Conservation (phyloP, 2,797 vertebrate species). For the Enteromius mattozi region DNA sequence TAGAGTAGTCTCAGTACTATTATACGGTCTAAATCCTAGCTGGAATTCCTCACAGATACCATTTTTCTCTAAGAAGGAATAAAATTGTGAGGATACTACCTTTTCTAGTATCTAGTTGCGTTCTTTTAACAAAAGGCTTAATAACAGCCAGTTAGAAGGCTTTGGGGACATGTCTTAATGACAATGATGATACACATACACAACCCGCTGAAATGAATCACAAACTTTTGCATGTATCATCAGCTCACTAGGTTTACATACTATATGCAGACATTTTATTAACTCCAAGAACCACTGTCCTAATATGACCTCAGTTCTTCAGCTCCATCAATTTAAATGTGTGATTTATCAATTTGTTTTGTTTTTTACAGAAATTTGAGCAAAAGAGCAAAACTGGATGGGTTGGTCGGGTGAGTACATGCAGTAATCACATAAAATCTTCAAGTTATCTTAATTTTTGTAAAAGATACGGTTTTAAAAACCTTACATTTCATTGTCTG, state of each 20-base stretch:
- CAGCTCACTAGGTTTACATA: neutral
- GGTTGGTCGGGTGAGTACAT: slow-evolving; percentile 90
- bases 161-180: no score
- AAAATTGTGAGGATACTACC: no score
- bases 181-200: neutral
- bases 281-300: neutral
- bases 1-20: no score
- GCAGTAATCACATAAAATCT: neutral
- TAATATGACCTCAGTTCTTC: neutral
- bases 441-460: neutral
- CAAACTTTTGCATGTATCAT: neutral
- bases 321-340: neutral
- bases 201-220: neutral
- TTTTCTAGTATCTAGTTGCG: no score
- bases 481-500: neutral
- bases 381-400: slow-evolving; percentile 93
- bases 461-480: neutral
- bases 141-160: no score
- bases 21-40: no score
- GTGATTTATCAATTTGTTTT: neutral
- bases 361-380: slow-evolving; percentile 77
- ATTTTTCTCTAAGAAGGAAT: no score
- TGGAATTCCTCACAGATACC: no score
- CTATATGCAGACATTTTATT: neutral
- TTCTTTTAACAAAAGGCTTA: no score